Evolutionary conservation across 2,113 vertebrate genomes (phyloP).

Genomic region (Otocyon megalotis): DNA sequence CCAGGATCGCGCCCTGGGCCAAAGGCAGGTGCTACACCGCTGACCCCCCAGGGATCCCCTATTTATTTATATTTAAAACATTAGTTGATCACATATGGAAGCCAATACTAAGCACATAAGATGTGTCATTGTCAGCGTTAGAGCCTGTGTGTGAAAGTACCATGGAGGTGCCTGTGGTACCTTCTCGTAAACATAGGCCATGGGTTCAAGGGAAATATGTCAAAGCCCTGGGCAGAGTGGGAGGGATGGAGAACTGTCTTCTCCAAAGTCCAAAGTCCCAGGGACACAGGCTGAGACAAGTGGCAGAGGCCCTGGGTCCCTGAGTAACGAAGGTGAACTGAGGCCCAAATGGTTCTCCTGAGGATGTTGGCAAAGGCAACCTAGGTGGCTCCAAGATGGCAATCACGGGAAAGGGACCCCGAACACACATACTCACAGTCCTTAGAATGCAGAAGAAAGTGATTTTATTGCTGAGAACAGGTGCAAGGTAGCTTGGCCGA

Average conservation of each 20-base stretch:
- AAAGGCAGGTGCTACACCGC: no score
- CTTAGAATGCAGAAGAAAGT: not conserved
- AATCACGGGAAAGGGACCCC: not conserved
- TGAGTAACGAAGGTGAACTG: not conserved
- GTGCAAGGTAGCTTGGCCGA: not conserved
- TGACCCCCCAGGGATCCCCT: no score
- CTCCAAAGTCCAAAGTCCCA: not conserved
- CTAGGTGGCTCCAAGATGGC: not conserved
- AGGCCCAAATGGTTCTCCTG: not conserved
- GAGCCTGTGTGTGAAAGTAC: not conserved
- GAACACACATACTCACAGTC: not conserved
- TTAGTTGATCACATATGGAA: not conserved
- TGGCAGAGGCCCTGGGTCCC: no score
- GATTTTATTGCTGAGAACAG: conserved; percentile 60
- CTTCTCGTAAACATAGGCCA: not conserved
- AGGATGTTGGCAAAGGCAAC: not conserved
- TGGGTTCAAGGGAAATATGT: not conserved
- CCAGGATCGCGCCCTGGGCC: no score
- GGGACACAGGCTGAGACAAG: not conserved
- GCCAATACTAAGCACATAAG: not conserved
- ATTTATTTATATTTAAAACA: not conserved
- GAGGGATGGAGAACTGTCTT: not conserved
- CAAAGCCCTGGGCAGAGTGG: not conserved
- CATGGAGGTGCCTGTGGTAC: not conserved
- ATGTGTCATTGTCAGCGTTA: not conserved